A percentile compares a stretch with the other conserved stretches of the same genome.
phyloP scores from a whole-genome alignment of 2,797 vertebrate species.

The Orientallactaga sibirica region DNA sequence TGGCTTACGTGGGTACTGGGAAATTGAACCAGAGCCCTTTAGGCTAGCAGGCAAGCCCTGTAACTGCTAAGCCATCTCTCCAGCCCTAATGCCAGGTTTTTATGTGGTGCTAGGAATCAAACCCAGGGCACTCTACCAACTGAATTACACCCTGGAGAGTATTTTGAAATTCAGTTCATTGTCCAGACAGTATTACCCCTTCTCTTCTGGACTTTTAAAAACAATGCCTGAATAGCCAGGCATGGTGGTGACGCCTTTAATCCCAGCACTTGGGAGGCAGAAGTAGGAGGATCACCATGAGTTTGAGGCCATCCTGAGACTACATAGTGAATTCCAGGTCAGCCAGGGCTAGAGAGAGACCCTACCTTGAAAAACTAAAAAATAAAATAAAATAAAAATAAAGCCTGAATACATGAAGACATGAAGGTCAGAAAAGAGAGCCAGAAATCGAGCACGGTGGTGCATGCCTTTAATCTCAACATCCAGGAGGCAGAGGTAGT shows the following conservation, averaged over 20 bases:
- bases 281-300: neutral
- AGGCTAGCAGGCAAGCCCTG: too few species aligned
- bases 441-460: too few species aligned
- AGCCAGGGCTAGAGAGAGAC: neutral
- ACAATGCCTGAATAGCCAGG: neutral
- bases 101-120: neutral
- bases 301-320: neutral
- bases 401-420: too few species aligned
- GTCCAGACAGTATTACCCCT: neutral
- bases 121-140: neutral
- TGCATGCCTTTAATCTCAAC: too few species aligned
- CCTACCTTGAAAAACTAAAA: neutral
- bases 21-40: too few species aligned
- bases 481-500: too few species aligned
- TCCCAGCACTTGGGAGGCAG: neutral
- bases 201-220: slow-evolving; percentile 59
- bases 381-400: neutral
- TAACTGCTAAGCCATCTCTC: too few species aligned
- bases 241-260: neutral
- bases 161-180: slow-evolving; percentile 56
- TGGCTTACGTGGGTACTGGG: too few species aligned
- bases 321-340: neutral
- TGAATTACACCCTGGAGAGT: neutral
- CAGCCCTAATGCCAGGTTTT: neutral
- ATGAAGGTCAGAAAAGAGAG: neutral